Conservation (phyloP, 2,797 vertebrate species). For the Myotis pilosus region DNA sequence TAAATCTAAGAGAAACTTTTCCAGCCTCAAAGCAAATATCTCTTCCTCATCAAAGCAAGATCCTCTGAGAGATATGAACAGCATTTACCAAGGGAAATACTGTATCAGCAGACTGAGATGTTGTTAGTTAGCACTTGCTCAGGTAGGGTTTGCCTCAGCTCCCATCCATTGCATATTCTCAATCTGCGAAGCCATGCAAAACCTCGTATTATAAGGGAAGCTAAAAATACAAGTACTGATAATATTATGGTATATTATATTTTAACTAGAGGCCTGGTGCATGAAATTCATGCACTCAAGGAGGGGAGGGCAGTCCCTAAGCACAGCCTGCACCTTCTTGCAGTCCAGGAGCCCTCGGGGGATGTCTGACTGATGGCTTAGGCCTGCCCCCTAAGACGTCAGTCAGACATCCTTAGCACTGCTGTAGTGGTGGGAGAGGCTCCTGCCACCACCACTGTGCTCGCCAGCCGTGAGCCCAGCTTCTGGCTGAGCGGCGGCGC, state of each 20-base stretch:
- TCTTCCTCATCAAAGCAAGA: not conserved
- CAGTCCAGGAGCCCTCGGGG: fast-evolving
- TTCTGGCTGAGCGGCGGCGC: too few species aligned
- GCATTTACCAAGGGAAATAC: not conserved
- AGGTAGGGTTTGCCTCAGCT: not conserved
- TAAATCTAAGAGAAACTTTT: not conserved
- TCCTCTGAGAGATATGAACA: not conserved
- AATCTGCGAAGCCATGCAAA: not conserved
- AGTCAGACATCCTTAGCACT: too few species aligned
- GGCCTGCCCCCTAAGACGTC: too few species aligned
- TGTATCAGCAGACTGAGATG: not conserved
- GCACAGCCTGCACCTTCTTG: too few species aligned
- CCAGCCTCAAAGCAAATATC: not conserved
- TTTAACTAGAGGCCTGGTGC: not conserved
- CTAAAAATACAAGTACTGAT: constrained; percentile 34
- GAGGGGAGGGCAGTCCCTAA: too few species aligned
- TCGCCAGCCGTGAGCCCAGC: too few species aligned
- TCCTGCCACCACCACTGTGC: too few species aligned
- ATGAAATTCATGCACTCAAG: too few species aligned
- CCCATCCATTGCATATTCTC: not conserved
- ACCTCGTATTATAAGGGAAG: not conserved
- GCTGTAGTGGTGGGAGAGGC: too few species aligned
- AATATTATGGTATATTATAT: not conserved
- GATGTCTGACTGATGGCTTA: too few species aligned
- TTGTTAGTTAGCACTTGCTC: not conserved